A percentile compares a stretch with the other conserved stretches of the same genome.
Evolutionary conservation across 2,888 invertebrate species (phyloP).

Genomic region (Acholoe squamosa): DNA sequence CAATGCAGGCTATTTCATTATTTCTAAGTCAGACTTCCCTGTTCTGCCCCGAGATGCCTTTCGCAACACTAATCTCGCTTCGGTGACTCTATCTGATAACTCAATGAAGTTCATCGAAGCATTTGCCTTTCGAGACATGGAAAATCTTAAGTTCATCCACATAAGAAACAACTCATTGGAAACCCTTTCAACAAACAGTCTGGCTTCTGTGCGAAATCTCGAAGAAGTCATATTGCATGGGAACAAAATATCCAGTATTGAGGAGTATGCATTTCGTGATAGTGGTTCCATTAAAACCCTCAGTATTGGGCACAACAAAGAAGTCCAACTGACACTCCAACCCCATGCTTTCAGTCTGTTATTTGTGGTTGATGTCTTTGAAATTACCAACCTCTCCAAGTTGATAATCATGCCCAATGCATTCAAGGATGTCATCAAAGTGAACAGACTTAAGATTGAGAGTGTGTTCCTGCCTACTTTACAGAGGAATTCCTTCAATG

Average conservation of each 20-base stretch:
- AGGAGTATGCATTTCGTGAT: slow-evolving; percentile 35
- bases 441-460: slow-evolving; percentile 2
- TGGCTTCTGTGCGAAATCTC: background rate
- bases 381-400: slow-evolving; percentile 8
- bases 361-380: background rate
- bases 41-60: background rate
- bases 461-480: background rate
- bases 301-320: background rate
- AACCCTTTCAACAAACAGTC: slow-evolving; percentile 7
- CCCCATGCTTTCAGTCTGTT: background rate
- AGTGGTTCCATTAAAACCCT: slow-evolving; percentile 4
- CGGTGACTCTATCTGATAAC: slow-evolving; percentile 1
- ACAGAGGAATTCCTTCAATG: slow-evolving; percentile 32
- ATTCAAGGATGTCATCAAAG: background rate
- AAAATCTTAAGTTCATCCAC: background rate
- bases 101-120: background rate
- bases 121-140: slow-evolving; percentile 36
- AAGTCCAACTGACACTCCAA: background rate
- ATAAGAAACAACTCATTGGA: slow-evolving; percentile 34
- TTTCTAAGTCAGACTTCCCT: background rate
- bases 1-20: background rate
- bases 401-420: slow-evolving; percentile 26
- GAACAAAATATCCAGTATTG: slow-evolving; percentile 36
- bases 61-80: slow-evolving; percentile 32
- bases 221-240: slow-evolving; percentile 30